Conservation (phyloP, 92 coral and sea anemone genomes). For the Virgularia gustaviana region DNA sequence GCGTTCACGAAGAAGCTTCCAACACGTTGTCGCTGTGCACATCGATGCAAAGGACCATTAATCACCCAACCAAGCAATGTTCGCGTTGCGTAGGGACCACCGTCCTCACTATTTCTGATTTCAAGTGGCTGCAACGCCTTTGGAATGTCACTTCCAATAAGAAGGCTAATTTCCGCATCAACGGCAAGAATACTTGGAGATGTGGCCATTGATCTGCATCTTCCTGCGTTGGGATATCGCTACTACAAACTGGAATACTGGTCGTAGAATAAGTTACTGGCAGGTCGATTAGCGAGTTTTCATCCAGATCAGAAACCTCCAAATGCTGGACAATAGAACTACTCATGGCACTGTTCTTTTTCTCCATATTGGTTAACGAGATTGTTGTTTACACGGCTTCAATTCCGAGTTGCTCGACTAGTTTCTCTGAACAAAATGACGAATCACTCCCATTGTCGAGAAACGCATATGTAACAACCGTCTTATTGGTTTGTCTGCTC, state of each 20-base stretch:
- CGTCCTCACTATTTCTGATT: constrained; percentile 34
- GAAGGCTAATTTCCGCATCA: constrained; percentile 45
- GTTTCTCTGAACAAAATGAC: constrained; percentile 37
- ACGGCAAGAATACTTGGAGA: constrained; percentile 22
- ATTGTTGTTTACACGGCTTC: constrained; percentile 20
- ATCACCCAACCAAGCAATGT: constrained; percentile 51
- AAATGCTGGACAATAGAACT: too few relatives aligned
- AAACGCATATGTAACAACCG: constrained; percentile 44
- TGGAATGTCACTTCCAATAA: constrained; percentile 42
- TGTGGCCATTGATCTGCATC: constrained; percentile 54
- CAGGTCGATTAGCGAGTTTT: constrained; percentile 19
- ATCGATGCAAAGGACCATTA: constrained; percentile 40
- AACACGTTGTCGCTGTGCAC: background rate
- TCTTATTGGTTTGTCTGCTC: too few relatives aligned
- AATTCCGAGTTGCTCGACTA: constrained; percentile 16
- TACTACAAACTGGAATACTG: constrained; percentile 25
- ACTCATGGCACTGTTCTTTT: background rate
- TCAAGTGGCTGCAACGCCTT: constrained; percentile 41
- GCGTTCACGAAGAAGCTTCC: constrained; percentile 31
- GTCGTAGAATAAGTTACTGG: constrained; percentile 33
- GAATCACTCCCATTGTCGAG: constrained; percentile 47
- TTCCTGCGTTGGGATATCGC: constrained; percentile 43
- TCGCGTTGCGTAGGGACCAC: constrained; percentile 50
- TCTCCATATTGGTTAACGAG: constrained; percentile 33
- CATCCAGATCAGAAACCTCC: constrained; percentile 48